These are phyloP conservation scores for human DNA, from an alignment of 2,113 vertebrate species.

Conservation along the genomic window GRCh38 chr13:48150001-48150500, in stretches of 20 bases:
- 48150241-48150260: neutral
- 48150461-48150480: neutral
- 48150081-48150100: neutral
- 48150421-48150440: constrained; percentile 12
- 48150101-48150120: neutral
- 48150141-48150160: neutral
- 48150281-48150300: neutral
- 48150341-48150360: neutral
- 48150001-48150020: neutral
- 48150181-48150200: neutral
- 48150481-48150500: accelerated
- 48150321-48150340: neutral
- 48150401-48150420: neutral
- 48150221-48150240: neutral
- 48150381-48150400: neutral
- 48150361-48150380: neutral
- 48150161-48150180: neutral
- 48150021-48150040: neutral
- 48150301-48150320: neutral
- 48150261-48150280: neutral
- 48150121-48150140: neutral
- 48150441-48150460: neutral
- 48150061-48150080: neutral
- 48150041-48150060: neutral
- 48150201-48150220: neutral